These are phyloP conservation scores for Papilio helenus DNA, from an alignment of 1,140 invertebrate species.

Conservation along the genomic window DNA sequence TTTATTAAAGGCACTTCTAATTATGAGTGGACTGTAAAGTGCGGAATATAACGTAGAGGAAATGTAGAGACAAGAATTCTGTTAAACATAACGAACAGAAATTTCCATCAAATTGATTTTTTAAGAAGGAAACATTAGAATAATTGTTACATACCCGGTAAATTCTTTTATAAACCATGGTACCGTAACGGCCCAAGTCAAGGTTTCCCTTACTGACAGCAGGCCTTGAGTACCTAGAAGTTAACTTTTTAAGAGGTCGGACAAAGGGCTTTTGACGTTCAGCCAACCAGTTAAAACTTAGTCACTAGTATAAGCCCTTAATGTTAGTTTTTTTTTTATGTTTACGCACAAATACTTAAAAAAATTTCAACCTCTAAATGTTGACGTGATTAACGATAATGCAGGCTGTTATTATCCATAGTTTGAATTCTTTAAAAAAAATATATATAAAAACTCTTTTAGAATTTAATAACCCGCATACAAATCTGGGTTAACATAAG, in stretches of 20 bases:
- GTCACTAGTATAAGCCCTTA: too few relatives aligned
- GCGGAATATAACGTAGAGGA: background rate
- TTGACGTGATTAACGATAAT: background rate
- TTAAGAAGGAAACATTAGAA: background rate
- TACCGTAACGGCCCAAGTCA: constrained; percentile 8
- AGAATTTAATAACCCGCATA: constrained; percentile 16
- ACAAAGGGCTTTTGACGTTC: background rate
- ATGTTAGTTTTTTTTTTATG: background rate
- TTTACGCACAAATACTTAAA: background rate
- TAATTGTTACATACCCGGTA: background rate
- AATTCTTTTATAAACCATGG: background rate
- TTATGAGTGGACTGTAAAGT: background rate
- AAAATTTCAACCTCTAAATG: background rate
- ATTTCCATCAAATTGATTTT: background rate
- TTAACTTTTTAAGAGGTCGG: background rate
- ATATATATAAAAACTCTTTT: constrained; percentile 4
- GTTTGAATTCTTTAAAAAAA: background rate
- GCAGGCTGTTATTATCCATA: background rate
- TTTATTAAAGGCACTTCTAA: background rate
- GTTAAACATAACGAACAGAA: too few relatives aligned
- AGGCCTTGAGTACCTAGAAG: background rate
- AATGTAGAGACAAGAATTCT: background rate
- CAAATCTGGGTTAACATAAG: constrained; percentile 21
- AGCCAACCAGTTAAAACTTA: background rate
- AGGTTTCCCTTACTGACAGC: background rate